Evolutionary conservation across 1,140 invertebrate genomes (phyloP).

Genomic region (Halesus radiatus): DNA sequence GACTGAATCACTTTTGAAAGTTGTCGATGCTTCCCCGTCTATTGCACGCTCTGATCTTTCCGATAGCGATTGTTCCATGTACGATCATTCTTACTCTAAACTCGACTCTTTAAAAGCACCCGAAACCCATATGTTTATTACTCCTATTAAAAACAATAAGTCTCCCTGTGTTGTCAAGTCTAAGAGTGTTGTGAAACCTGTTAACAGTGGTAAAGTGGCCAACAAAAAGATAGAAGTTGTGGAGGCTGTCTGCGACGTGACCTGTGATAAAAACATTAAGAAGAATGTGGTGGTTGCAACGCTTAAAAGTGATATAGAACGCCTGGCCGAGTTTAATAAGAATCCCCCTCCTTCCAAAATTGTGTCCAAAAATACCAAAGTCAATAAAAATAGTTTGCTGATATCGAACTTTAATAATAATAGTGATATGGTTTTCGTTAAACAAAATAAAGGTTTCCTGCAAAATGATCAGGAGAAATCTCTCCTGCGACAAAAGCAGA

Average conservation of each 20-base stretch:
- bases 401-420: slow-evolving; percentile 49
- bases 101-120: slow-evolving; percentile 8
- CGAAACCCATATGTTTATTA: neutral
- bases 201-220: neutral
- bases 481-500: slow-evolving; percentile 29
- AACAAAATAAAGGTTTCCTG: neutral
- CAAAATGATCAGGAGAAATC: slow-evolving; percentile 26
- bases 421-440: slow-evolving; percentile 20
- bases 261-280: slow-evolving; percentile 22
- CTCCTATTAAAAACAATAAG: slow-evolving; percentile 2
- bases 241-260: neutral
- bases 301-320: slow-evolving; percentile 42
- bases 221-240: slow-evolving; percentile 2
- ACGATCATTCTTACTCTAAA: slow-evolving; percentile 44
- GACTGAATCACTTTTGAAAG: slow-evolving; percentile 6
- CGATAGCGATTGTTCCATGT: slow-evolving; percentile 46
- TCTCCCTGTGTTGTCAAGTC: neutral
- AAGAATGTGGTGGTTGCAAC: slow-evolving; percentile 18
- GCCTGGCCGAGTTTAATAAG: slow-evolving; percentile 38
- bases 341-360: slow-evolving; percentile 8
- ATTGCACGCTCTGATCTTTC: slow-evolving; percentile 25
- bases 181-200: neutral
- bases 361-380: slow-evolving; percentile 32
- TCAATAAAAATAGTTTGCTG: slow-evolving; percentile 51
- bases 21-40: neutral